Conservation (phyloP, 1,140 invertebrate genomes). For the Lepidurus arcticus region DNA sequence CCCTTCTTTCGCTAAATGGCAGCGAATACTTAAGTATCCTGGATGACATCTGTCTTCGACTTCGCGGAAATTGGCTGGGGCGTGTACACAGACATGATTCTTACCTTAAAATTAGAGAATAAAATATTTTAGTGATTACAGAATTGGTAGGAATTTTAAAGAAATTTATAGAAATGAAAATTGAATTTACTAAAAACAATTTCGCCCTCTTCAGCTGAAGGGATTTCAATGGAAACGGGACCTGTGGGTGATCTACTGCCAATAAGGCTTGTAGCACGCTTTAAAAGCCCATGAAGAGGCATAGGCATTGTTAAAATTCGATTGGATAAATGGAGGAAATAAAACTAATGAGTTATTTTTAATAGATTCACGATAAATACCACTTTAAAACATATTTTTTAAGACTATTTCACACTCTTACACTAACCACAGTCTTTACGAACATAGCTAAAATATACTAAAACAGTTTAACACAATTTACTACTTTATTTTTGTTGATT, state of each 20-base stretch:
- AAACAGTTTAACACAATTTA: background rate
- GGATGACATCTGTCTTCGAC: constrained; percentile 80
- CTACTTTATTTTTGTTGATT: background rate
- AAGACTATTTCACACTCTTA: too few species aligned
- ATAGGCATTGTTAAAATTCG: constrained; percentile 45
- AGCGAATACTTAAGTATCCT: constrained; percentile 79
- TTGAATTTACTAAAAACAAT: constrained; percentile 67
- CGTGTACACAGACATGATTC: constrained; percentile 95
- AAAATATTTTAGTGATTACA: constrained; percentile 19
- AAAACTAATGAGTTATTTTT: background rate
- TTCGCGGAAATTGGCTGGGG: constrained; percentile 69
- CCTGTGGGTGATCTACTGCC: constrained; percentile 59
- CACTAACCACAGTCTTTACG: too few species aligned
- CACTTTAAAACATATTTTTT: background rate
- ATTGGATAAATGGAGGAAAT: background rate
- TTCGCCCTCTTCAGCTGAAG: constrained; percentile 69
- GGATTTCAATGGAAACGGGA: constrained; percentile 42
- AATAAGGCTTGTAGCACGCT: constrained; percentile 68
- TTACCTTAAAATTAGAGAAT: constrained; percentile 43
- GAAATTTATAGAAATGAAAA: background rate
- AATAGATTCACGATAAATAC: background rate
- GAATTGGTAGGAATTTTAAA: background rate
- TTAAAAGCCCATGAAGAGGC: constrained; percentile 67
- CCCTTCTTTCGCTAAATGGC: constrained; percentile 58
- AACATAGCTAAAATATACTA: too few species aligned